These are phyloP conservation scores for Eptesicus fuscus DNA, from an alignment of 2,113 vertebrate species.

Conservation along the genomic window DNA sequence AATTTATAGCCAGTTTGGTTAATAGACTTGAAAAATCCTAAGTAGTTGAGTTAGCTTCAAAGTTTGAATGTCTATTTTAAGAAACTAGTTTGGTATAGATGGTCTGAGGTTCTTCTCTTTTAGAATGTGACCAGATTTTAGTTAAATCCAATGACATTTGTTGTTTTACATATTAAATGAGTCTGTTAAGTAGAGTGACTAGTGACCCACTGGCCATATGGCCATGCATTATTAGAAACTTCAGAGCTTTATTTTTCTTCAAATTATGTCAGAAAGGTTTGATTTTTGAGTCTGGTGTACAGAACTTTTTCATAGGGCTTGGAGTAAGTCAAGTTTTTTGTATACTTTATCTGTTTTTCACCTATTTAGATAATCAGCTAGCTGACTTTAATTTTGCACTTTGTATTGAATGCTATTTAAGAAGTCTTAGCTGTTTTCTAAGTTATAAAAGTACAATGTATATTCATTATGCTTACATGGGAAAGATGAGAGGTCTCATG, in stretches of 20 bases:
- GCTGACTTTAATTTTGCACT: neutral
- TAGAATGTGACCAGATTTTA: neutral
- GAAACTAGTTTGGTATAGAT: neutral
- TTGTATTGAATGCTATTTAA: slow-evolving; percentile 8
- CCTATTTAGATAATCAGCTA: neutral
- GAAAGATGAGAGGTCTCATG: neutral
- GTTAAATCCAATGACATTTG: neutral
- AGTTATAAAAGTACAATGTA: slow-evolving; percentile 24
- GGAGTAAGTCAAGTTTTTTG: neutral
- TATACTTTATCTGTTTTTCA: neutral
- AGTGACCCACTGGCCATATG: neutral
- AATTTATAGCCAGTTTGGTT: neutral
- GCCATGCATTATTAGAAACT: neutral
- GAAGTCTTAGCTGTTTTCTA: neutral
- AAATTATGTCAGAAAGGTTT: neutral
- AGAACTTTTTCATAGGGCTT: neutral
- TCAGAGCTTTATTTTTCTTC: neutral
- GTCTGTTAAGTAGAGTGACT: neutral
- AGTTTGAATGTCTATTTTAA: neutral
- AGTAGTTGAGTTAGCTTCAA: neutral
- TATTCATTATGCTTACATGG: neutral
- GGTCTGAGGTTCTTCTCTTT: neutral
- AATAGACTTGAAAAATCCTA: neutral
- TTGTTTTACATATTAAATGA: neutral
- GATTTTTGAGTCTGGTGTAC: neutral